phyloP scores from a whole-genome alignment of 2,113 vertebrate species.

The rat (Rattus norvegicus) region DNA sequence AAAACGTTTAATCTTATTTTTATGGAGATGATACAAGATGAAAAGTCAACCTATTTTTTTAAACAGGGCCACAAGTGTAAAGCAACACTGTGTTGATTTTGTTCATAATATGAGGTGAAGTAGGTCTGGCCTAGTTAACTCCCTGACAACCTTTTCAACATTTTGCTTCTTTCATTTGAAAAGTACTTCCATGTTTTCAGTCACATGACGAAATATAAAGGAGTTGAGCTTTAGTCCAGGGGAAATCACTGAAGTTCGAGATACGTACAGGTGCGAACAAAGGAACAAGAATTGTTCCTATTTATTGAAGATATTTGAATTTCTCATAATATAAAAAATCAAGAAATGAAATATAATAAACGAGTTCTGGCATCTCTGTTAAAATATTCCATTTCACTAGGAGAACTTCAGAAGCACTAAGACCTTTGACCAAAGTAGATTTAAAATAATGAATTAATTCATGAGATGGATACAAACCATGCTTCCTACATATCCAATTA shows the following conservation, averaged over 20 bases:
- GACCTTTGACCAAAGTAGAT: constrained; percentile 21
- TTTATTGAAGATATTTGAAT: constrained; percentile 54
- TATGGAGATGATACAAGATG: background rate
- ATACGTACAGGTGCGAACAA: background rate
- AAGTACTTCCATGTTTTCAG: constrained; percentile 9
- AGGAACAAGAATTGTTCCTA: constrained; percentile 32
- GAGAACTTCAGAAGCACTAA: constrained; percentile 43
- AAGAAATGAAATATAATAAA: constrained; percentile 53
- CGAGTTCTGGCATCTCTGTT: background rate
- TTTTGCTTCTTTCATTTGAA: background rate
- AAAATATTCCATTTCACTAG: constrained; percentile 39
- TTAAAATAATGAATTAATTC: constrained; percentile 38
- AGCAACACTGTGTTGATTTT: background rate
- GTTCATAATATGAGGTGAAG: background rate
- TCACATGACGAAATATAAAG: constrained; percentile 25
- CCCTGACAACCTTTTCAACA: background rate
- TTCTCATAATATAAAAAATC: constrained; percentile 56
- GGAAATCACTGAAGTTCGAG: constrained; percentile 32
- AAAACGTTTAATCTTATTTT: constrained; percentile 8
- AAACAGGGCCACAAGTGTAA: background rate
- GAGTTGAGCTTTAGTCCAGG: background rate
- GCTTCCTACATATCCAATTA: background rate
- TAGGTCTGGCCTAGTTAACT: background rate
- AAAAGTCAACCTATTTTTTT: background rate
- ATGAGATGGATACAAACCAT: constrained; percentile 9